These are phyloP conservation scores for Pogonus chalceus DNA, from an alignment of 1,140 invertebrate genomes.

Conservation along the genomic window DNA sequence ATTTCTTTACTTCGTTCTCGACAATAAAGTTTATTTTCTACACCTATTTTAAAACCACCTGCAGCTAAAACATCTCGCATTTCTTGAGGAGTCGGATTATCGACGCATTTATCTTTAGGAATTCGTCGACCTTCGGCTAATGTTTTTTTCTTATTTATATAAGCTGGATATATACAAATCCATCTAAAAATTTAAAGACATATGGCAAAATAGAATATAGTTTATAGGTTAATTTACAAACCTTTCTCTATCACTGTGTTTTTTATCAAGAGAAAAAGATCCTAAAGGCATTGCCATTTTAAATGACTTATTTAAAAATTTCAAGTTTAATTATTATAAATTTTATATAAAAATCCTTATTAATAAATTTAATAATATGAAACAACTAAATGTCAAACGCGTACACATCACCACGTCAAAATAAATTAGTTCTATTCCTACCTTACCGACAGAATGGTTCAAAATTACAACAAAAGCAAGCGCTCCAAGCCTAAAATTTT, in stretches of 20 bases:
- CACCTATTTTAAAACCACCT: conserved; percentile 70
- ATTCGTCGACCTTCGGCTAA: conserved; percentile 77
- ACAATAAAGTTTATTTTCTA: conserved; percentile 94
- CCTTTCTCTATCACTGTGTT: conserved; percentile 52
- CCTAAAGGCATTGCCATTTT: neutral
- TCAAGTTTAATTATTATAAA: no score
- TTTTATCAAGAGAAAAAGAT: conserved; percentile 45
- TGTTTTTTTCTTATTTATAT: conserved; percentile 90
- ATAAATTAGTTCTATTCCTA: no score
- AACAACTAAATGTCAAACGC: no score
- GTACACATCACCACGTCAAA: no score
- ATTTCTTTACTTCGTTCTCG: conserved; percentile 83
- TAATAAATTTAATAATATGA: no score
- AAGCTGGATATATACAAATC: conserved; percentile 95
- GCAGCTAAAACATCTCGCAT: conserved; percentile 83
- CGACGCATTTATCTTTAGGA: conserved; percentile 75
- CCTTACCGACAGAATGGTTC: no score
- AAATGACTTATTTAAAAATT: no score
- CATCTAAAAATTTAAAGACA: conserved; percentile 53
- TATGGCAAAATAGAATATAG: conserved; percentile 11
- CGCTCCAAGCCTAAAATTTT: no score
- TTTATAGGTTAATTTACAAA: conserved; percentile 18
- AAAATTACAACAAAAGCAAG: no score
- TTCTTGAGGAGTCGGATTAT: conserved; percentile 89
- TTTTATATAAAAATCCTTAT: no score